These are phyloP conservation scores for Chlorodrepanis virens DNA, from an alignment of 2,113 vertebrate species.

Conservation along the genomic window DNA sequence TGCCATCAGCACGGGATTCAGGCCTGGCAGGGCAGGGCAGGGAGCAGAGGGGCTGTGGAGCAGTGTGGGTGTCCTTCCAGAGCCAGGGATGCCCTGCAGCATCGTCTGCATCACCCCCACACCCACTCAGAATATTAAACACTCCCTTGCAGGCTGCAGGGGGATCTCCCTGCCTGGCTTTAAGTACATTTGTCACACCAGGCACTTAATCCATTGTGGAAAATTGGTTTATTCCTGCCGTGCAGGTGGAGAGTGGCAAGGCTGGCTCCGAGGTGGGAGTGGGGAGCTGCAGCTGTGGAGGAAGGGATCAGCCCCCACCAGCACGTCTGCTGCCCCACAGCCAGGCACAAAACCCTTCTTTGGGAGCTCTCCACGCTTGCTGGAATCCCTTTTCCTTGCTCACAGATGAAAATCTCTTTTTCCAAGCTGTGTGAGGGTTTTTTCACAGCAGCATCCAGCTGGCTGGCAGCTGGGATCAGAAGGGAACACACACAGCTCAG, in stretches of 20 bases:
- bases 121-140: neutral
- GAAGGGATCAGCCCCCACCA: neutral
- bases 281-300: neutral
- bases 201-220: neutral
- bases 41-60: neutral
- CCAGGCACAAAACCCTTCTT: neutral
- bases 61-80: neutral
- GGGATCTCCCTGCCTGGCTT: neutral
- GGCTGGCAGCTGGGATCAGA: neutral
- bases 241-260: neutral
- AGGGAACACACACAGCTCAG: neutral
- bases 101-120: neutral
- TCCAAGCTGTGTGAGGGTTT: neutral
- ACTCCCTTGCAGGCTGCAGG: neutral
- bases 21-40: neutral
- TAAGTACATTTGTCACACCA: conserved; percentile 40
- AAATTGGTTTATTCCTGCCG: neutral
- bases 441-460: neutral
- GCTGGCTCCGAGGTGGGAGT: neutral
- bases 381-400: neutral
- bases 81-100: neutral
- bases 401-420: neutral
- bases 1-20: neutral
- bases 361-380: neutral
- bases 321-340: neutral